A percentile compares a stretch with the other conserved stretches of the same genome.
phyloP scores from a whole-genome alignment of 2,797 vertebrate species.

The Pseudochirops corinnae region DNA sequence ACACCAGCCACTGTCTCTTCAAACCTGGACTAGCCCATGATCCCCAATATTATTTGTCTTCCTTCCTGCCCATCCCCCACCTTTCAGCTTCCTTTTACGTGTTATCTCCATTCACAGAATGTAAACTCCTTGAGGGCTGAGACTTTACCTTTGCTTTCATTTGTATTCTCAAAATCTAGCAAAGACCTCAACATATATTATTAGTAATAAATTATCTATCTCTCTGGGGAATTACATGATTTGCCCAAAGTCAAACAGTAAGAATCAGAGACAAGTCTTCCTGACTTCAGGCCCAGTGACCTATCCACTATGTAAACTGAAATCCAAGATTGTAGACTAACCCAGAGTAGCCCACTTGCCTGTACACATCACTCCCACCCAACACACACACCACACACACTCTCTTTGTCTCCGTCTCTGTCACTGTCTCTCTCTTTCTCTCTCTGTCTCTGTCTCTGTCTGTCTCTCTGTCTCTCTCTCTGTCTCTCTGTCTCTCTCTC shows the following conservation, averaged over 20 bases:
- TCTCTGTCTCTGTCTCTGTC: background rate
- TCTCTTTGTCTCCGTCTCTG: no score
- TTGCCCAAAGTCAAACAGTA: background rate
- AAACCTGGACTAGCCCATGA: background rate
- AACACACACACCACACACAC: no score
- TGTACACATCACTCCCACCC: background rate
- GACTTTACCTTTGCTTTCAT: background rate
- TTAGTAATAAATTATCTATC: background rate
- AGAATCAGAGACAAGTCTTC: background rate
- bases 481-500: no score
- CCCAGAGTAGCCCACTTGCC: background rate
- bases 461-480: background rate
- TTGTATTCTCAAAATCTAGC: background rate
- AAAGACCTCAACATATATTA: background rate
- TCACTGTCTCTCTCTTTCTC: no score
- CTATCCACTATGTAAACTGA: background rate
- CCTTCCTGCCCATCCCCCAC: background rate
- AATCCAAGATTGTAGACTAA: background rate
- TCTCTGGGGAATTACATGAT: background rate
- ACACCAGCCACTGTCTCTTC: background rate
- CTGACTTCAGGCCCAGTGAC: background rate
- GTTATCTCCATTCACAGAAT: background rate
- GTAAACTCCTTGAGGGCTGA: background rate
- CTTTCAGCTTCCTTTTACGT: background rate
- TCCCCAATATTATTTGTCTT: background rate